Conservation (phyloP, 2,888 invertebrate genomes). For the Glaucopsyche alexis region DNA sequence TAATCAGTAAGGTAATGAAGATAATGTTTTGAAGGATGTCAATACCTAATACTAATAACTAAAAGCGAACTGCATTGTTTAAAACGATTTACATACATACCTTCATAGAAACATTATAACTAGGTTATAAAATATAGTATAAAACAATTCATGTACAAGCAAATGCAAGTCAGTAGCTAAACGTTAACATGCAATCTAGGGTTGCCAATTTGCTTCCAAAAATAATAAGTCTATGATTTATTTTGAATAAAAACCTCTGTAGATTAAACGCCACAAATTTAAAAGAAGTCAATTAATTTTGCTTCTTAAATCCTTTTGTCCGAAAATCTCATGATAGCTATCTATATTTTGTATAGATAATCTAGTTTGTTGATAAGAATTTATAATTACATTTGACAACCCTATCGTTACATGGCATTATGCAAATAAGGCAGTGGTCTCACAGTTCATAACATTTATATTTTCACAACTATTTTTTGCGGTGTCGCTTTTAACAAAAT, state of each 20-base stretch:
- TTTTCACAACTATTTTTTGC: conserved; percentile 65
- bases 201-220: background rate
- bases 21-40: background rate
- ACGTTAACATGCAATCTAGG: conserved; percentile 50
- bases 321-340: background rate
- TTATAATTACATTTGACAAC: background rate
- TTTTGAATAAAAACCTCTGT: background rate
- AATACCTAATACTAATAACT: background rate
- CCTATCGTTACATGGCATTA: conserved; percentile 61
- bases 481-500: conserved; percentile 56
- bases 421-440: conserved; percentile 64
- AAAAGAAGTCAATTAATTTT: background rate
- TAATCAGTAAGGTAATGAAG: background rate
- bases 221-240: background rate
- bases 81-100: background rate
- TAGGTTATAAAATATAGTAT: background rate
- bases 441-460: conserved; percentile 63
- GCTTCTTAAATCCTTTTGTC: background rate
- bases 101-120: background rate
- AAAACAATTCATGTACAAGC: conserved; percentile 23
- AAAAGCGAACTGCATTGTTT: background rate
- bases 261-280: background rate
- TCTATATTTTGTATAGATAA: background rate
- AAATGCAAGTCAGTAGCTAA: conserved; percentile 58
- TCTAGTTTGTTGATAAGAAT: background rate